Percentiles rank a stretch among this genome's conserved stretches.
These are phyloP conservation scores for Myotis yumanensis DNA, from an alignment of 2,113 vertebrate genomes.

Conservation along the genomic window DNA sequence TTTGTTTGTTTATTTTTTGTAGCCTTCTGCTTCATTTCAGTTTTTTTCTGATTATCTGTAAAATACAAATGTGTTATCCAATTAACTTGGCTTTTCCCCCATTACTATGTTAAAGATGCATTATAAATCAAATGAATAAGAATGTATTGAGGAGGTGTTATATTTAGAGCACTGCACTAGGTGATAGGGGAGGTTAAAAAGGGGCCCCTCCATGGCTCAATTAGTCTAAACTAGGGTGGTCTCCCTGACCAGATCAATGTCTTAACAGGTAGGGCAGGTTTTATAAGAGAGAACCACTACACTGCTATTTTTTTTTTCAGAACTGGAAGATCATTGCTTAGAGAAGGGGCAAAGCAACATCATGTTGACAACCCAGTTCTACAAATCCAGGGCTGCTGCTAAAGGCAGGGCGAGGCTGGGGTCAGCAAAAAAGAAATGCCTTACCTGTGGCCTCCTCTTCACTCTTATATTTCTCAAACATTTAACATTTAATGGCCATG, in stretches of 20 bases:
- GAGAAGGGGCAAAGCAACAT: background rate
- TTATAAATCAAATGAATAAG: background rate
- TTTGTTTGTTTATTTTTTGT: background rate
- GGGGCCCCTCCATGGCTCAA: background rate
- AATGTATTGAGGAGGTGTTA: background rate
- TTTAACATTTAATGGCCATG: background rate
- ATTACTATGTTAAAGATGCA: background rate
- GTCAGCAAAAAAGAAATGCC: background rate
- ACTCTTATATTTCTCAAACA: background rate
- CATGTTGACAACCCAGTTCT: background rate
- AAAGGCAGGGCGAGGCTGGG: background rate
- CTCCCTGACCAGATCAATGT: background rate
- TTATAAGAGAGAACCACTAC: background rate
- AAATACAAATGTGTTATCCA: slow-evolving; percentile 52
- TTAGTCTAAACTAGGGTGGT: background rate
- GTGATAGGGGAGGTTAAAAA: background rate
- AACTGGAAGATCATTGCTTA: background rate
- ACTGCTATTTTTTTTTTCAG: background rate
- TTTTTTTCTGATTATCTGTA: slow-evolving; percentile 31
- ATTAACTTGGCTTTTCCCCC: background rate
- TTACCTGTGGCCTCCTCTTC: background rate
- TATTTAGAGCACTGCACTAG: background rate
- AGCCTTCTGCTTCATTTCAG: slow-evolving; percentile 14
- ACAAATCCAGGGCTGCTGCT: background rate
- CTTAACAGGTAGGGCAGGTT: background rate